Conservation (phyloP, 2,888 invertebrate genomes). For the Rhingia rostrata region DNA sequence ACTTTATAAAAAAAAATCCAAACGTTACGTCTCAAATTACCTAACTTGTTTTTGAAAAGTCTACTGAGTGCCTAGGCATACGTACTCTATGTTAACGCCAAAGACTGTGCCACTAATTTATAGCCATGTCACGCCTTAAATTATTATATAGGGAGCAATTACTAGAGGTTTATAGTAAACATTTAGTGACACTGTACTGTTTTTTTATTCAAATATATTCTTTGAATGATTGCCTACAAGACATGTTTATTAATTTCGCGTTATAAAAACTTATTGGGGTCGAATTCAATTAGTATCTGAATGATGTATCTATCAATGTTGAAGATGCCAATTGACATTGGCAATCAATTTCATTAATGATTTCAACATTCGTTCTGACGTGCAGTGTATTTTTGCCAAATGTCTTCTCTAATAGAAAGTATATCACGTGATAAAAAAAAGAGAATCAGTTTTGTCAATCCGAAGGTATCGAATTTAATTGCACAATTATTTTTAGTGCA, state of each 20-base stretch:
- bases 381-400: too few species aligned
- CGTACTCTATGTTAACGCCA: not conserved
- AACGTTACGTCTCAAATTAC: not conserved
- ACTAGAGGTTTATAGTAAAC: not conserved
- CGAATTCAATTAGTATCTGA: not conserved
- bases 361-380: not conserved
- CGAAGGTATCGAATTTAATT: too few species aligned
- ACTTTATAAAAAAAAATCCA: not conserved
- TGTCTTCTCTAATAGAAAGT: too few species aligned
- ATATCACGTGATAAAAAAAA: too few species aligned
- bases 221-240: conserved; percentile 10
- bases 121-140: conserved; percentile 17
- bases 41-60: not conserved
- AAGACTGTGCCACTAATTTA: not conserved
- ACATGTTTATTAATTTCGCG: conserved; percentile 10
- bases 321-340: conserved; percentile 15
- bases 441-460: too few species aligned
- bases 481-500: too few species aligned
- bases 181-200: not conserved
- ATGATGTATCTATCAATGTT: not conserved
- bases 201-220: not conserved
- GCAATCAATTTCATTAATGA: conserved; percentile 29
- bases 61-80: not conserved
- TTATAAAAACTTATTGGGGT: not conserved
- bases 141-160: not conserved